Conservation (phyloP, 2,888 invertebrate genomes). For the Phlogophora meticulosa region DNA sequence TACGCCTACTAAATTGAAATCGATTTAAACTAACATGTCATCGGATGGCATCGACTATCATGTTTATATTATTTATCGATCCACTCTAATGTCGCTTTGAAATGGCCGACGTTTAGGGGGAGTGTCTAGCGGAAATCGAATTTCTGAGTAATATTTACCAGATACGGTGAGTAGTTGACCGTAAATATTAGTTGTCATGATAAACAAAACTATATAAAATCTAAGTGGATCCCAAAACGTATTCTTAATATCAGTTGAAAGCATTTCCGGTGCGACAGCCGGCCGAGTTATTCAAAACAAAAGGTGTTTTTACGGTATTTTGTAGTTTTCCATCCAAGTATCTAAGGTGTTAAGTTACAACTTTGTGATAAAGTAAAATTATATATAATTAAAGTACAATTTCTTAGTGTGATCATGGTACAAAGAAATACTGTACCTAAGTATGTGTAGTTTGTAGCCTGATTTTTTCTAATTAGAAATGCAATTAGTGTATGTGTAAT, state of each 20-base stretch:
- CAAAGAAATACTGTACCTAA: conserved; percentile 44
- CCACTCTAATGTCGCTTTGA: conserved; percentile 86
- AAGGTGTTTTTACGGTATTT: conserved; percentile 78
- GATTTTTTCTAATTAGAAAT: conserved; percentile 66
- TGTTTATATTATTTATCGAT: conserved; percentile 80
- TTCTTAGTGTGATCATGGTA: conserved; percentile 22
- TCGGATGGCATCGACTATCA: conserved; percentile 62
- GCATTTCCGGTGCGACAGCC: conserved; percentile 85
- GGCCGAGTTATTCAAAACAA: conserved; percentile 89
- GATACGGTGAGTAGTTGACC: conserved; percentile 77
- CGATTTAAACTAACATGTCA: conserved; percentile 51
- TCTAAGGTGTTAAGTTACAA: conserved; percentile 42
- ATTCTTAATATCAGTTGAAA: conserved; percentile 56
- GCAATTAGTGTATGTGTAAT: conserved; percentile 62
- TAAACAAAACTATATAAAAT: conserved; percentile 31
- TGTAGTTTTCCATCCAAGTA: conserved; percentile 64
- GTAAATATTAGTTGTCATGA: conserved; percentile 49
- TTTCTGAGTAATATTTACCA: conserved; percentile 81
- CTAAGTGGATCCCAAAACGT: conserved; percentile 32
- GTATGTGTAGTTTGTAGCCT: conserved; percentile 47
- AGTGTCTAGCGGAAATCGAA: conserved; percentile 86
- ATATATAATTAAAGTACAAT: no score
- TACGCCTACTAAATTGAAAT: conserved; percentile 17
- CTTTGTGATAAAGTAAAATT: conserved; percentile 16
- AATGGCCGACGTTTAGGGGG: conserved; percentile 91